Evolutionary conservation across 2,888 invertebrate genomes (phyloP).

Genomic region (Strigamia transsilvanica): DNA sequence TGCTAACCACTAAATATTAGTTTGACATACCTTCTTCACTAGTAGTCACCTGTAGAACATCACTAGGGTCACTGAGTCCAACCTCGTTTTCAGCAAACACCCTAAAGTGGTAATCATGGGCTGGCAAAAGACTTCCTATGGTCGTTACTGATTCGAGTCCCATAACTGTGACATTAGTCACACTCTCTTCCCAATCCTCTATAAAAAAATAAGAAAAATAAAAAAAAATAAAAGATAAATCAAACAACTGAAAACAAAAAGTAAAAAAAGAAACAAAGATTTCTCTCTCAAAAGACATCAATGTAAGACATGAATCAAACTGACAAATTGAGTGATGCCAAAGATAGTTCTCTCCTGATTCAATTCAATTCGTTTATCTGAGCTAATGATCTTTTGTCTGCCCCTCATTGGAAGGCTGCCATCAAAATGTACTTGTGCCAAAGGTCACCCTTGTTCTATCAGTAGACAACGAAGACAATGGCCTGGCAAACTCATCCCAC

Average conservation of each 20-base stretch:
- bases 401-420: conserved; percentile 42
- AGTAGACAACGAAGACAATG: conserved; percentile 47
- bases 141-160: conserved; percentile 51
- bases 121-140: conserved; percentile 76
- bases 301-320: conserved; percentile 24
- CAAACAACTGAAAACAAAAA: background rate
- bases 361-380: conserved; percentile 49
- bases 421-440: conserved; percentile 41
- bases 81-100: conserved; percentile 94
- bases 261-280: background rate
- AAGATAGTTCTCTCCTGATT: conserved; percentile 46
- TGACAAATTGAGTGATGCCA: conserved; percentile 43
- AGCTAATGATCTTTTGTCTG: conserved; percentile 49
- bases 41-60: conserved; percentile 92
- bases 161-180: conserved; percentile 31
- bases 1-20: background rate
- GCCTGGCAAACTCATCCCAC: conserved; percentile 39
- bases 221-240: background rate
- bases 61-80: conserved; percentile 88
- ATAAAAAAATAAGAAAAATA: background rate
- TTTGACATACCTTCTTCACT: conserved; percentile 78
- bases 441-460: conserved; percentile 43
- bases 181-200: conserved; percentile 51
- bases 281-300: conserved; percentile 2
- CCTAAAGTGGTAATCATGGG: conserved; percentile 90